These are phyloP conservation scores for Nerophis lumbriciformis DNA, from an alignment of 2,113 vertebrate species.

Conservation along the genomic window DNA sequence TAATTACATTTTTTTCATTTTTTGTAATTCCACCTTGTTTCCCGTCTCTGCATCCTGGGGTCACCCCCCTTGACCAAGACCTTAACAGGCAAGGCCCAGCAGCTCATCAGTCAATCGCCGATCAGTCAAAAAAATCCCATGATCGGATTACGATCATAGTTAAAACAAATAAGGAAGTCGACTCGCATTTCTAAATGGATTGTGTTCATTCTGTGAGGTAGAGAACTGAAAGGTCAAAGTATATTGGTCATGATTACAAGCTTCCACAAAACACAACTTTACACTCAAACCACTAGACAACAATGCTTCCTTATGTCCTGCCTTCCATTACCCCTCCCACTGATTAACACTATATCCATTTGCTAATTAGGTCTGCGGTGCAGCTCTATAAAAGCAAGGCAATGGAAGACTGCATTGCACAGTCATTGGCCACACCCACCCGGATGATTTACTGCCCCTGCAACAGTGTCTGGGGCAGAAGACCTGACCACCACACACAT, in stretches of 20 bases:
- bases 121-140: no score
- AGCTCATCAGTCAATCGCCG: no score
- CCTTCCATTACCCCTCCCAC: conserved; percentile 4
- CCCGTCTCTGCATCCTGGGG: no score
- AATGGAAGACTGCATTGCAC: conserved; percentile 17
- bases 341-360: conserved; percentile 53
- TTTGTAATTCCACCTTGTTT: no score
- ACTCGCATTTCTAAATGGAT: background rate
- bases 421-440: conserved; percentile 38
- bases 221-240: background rate
- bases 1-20: no score
- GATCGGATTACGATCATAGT: no score
- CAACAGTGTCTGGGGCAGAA: conserved; percentile 21
- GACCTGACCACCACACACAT: conserved; percentile 15
- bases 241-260: conserved; percentile 11
- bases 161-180: no score
- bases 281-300: conserved; percentile 14
- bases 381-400: conserved; percentile 26
- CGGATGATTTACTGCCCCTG: conserved; percentile 47
- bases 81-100: no score
- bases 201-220: background rate
- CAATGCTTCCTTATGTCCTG: conserved; percentile 5
- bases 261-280: conserved; percentile 15
- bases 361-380: conserved; percentile 59
- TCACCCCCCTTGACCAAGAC: no score